Base-by-base conservation (phyloP, 2,888 invertebrate genomes). In the Priocnemis perturbator region DNA sequence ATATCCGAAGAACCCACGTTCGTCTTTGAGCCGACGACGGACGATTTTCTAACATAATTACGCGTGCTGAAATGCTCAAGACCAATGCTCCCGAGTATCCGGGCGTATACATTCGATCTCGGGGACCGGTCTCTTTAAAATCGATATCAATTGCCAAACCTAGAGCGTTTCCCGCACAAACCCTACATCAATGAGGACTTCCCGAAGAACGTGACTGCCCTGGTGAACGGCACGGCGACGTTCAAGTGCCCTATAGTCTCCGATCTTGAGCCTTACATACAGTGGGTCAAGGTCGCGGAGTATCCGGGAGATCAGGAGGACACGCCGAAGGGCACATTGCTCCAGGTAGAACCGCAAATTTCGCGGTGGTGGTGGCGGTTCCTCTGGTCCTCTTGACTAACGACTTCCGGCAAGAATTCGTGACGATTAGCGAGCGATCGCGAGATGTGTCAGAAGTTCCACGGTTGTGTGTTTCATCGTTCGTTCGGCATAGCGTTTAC, bases 101-200 rank as follows among this genome's bases (percentile, higher is more conserved):
- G 11, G 7, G 5, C 5, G 5, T 26, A 26, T 26, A 26, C 26
- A 11, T 5, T 37, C 26, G 14, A 37, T 3, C 7, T 26, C 30
- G 23, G n/a, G 2, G 14, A 23, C 30, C 89, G 37, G 37, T 37
- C 4, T 37, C 37, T 37, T 37, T 11, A 37, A 37, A 37, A 30
- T 11, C 21, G 66, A 45, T 17, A 20, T 4, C 47, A 45, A n/a
- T 17, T 20, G 26, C 17, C 37, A 30, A 57, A 64, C 44, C 26
- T 73, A 95, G 97, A 96, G 88, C 94, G 97, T 74, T 93, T 93
- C 84, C 95, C 96, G 73, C 94, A 96, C 83, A 93, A 93, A 87
- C 97, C 97, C 48, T 94, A 96, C 87, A 95, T 97, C 87, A 93
- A 93, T 89, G 94, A 94, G 86, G 94, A 93, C 72, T 94, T 93